These are phyloP conservation scores for Cheilosia vernalis DNA, from an alignment of 2,888 invertebrate species.

Conservation along the genomic window DNA sequence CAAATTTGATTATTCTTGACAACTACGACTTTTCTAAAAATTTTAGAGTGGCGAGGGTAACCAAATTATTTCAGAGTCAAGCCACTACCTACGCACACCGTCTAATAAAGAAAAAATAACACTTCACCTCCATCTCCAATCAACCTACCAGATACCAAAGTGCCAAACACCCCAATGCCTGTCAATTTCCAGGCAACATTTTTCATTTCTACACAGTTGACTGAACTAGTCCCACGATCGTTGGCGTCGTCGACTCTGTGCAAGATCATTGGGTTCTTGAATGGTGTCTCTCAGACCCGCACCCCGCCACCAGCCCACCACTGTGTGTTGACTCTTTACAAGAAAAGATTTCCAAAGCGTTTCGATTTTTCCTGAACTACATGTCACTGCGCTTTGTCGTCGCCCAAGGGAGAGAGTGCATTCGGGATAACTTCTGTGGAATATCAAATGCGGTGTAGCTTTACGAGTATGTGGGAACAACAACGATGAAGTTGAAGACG, in stretches of 20 bases:
- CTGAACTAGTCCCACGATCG: conserved; percentile 71
- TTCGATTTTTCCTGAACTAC: conserved; percentile 69
- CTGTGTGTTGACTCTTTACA: conserved; percentile 25
- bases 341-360: conserved; percentile 56
- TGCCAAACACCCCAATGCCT: conserved; percentile 51
- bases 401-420: conserved; percentile 62
- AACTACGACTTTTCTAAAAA: background rate
- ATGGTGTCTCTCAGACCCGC: conserved; percentile 24
- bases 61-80: background rate
- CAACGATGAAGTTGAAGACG: conserved; percentile 30
- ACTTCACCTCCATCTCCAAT: conserved; percentile 50
- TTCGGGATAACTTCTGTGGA: conserved; percentile 62
- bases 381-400: conserved; percentile 71
- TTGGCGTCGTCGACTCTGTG: conserved; percentile 7
- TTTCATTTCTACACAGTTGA: conserved; percentile 69
- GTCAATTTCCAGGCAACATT: conserved; percentile 62
- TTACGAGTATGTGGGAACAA: conserved; percentile 51
- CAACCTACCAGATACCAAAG: conserved; percentile 56
- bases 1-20: background rate
- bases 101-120: conserved; percentile 48
- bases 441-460: conserved; percentile 47
- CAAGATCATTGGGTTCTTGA: conserved; percentile 47
- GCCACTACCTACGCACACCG: conserved; percentile 22
- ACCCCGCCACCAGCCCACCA: conserved; percentile 1
- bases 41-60: background rate